These are phyloP conservation scores for Rhea americana DNA, from an alignment of 2,113 vertebrate species.

Conservation along the genomic window DNA sequence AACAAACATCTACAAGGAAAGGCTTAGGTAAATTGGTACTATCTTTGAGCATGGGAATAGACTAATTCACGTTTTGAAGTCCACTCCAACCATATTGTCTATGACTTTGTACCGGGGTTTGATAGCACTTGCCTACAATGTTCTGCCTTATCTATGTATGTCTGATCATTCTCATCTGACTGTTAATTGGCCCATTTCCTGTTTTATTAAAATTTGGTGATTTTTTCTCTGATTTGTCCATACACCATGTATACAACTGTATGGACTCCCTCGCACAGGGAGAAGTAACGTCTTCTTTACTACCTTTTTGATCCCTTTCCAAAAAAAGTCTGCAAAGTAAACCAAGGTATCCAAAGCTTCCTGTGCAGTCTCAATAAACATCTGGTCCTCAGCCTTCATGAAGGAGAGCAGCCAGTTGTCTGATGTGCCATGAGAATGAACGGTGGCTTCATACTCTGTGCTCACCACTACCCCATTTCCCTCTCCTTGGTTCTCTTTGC, in stretches of 20 bases:
- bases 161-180: not conserved
- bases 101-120: not conserved
- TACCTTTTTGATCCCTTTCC: not conserved
- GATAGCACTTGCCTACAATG: not conserved
- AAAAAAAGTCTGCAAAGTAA: constrained; percentile 1
- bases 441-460: not conserved
- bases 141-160: not conserved
- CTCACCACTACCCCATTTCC: rapidly evolving
- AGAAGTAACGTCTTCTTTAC: not conserved
- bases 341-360: not conserved
- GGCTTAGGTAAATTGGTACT: not conserved
- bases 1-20: not conserved
- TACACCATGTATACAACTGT: not conserved
- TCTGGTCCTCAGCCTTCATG: not conserved
- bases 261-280: not conserved
- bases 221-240: not conserved
- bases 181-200: not conserved
- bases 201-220: not conserved
- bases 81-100: not conserved
- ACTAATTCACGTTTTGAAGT: not conserved
- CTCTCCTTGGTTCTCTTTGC: not conserved
- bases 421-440: not conserved
- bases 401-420: not conserved
- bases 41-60: not conserved
- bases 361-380: not conserved